Base-by-base conservation (phyloP, 2,888 invertebrate species). In the Uropetala carovei region DNA sequence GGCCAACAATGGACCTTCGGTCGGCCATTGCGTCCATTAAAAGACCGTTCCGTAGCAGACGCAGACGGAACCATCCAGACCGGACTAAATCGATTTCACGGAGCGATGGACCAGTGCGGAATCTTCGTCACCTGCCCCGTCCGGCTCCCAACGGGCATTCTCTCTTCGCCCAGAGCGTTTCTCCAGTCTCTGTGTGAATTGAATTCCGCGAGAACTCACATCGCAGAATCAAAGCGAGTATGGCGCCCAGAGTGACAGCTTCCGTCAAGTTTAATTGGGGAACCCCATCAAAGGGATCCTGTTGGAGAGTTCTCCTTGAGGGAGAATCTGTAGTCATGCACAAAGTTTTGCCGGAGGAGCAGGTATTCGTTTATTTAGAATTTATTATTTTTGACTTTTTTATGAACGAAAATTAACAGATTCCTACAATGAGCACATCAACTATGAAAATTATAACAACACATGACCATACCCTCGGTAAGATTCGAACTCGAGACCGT, bases 81-180 rank as follows among this genome's bases (percentile, higher is more conserved):
- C 89, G 68, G 64, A 89, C 89, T 64, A 89, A 89, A 89, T 89
- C 58, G 89, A 89, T 89, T 89, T 89, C 89, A 89, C 89, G 89
- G 89, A 89, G 89, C 64, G 89, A 27, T 89, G 89, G 89, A 89
- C 68, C 64, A 89, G 59, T 86, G 86, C 86, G 27, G 58, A 59
- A 59, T 86, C 60, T 27, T 56, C 83, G 64, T 89, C 86, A 86
- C 89, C 89, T 89, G 89, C 89, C 89, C 89, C 30, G n/a, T 43
- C 83, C 85, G n/a, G 7, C 68, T 43, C 43, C 43, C 43, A 43
- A 43, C 43, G 43, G 43, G 27, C 16, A 75, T 75, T 75, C 75
- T 75, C 75, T 27, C 16, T 16, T n/a, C 64, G 22, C 75, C 22
- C 27, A 22, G 22, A 75, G 27, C 13, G 13, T 4, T 75, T 27